phyloP scores from a whole-genome alignment of 2,888 invertebrate genomes.

The Plagodis pulveraria region DNA sequence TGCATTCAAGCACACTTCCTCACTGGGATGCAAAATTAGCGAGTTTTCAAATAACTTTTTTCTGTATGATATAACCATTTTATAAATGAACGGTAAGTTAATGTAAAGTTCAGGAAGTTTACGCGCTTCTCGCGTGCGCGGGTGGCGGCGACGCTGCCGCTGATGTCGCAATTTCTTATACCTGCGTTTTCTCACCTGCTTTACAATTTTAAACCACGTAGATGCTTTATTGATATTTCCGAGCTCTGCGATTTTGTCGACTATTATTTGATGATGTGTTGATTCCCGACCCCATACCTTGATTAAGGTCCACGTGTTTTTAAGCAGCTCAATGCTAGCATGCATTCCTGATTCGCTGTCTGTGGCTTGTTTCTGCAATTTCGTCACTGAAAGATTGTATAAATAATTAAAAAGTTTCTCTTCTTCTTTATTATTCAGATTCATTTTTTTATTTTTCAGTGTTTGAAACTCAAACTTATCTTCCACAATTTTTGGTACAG shows the following conservation, averaged over 20 bases:
- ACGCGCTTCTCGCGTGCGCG: too few relatives aligned
- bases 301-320: constrained; percentile 46
- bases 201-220: background rate
- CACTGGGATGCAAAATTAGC: constrained; percentile 47
- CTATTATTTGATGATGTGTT: constrained; percentile 46
- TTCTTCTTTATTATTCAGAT: constrained; percentile 47
- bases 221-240: constrained; percentile 42
- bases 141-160: too few relatives aligned
- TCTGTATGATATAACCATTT: constrained; percentile 59
- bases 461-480: constrained; percentile 51
- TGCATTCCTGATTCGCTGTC: constrained; percentile 42
- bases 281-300: constrained; percentile 57
- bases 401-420: constrained; percentile 57
- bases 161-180: background rate
- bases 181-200: constrained; percentile 2
- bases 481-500: constrained; percentile 50
- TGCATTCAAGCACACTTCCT: constrained; percentile 56
- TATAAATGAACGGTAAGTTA: constrained; percentile 43
- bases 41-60: constrained; percentile 62
- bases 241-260: constrained; percentile 51
- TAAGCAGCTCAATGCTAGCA: constrained; percentile 33
- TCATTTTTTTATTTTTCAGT: constrained; percentile 40
- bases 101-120: constrained; percentile 24
- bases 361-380: constrained; percentile 39
- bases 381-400: constrained; percentile 38